Base-by-base conservation (phyloP, 2,113 vertebrate genomes). In the Setophaga coronata region DNA sequence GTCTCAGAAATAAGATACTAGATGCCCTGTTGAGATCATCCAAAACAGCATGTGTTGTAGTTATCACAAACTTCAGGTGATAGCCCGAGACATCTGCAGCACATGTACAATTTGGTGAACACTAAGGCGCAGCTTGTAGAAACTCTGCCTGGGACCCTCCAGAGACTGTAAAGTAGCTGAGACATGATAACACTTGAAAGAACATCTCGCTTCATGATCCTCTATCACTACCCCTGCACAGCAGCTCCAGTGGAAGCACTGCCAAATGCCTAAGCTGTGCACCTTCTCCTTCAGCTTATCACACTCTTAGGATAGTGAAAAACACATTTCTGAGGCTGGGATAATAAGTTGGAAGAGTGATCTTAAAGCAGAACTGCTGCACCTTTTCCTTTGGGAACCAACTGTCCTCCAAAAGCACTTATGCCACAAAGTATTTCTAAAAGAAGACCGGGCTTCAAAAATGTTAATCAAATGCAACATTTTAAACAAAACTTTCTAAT, bases 321-420 rank as follows among this genome's bases (percentile, higher is more conserved):
- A 98, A 97, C 95, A 97, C 62, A 96, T 97, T 98, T 95, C 93
- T 78, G 82, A 96, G 82, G 57, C 89, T 96, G 96, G 93, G 90
- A 94, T 92, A 95, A 40, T 94, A 97, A 96, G 60, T 93, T 47
- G 85, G 94, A 97, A 96, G 69, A 95, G 94, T 94, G 70, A 92
- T 20, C 36, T 95, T 97, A 97, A 97, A 69, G 96, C 40, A 91
- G 70, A 98, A 93, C 87, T 94, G 93, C 90, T 93, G 84, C 58
- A 94, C 67, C 67, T 93, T 89, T 93, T 91, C 87, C 85, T 97
- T 65, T 28, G 36, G 91, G 89, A 97, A 96, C 86, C 88, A 93
- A 56, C 48, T 54, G 58, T 78, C 33, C 71, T 90, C 72, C 45
- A 56, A 28, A 93, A 92, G 89, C 40, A 71, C 42, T 94, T 90